phyloP scores from a whole-genome alignment of 2,113 vertebrate genomes.

The Neotragus moschatus region DNA sequence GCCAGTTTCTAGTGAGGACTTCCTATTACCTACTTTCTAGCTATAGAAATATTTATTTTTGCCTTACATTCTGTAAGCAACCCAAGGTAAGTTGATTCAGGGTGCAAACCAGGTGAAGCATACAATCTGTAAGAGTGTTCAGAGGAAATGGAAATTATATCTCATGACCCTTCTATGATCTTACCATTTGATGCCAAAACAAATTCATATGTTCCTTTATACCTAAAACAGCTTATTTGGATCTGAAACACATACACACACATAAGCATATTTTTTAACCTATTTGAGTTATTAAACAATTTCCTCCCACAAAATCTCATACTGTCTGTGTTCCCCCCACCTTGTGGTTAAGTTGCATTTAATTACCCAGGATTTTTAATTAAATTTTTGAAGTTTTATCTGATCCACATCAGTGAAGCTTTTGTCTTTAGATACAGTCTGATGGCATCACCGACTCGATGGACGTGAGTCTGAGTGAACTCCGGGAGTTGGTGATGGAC shows the following conservation, averaged over 20 bases:
- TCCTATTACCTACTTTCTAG: neutral
- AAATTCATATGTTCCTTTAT: neutral
- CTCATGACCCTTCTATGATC: neutral
- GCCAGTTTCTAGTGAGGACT: neutral
- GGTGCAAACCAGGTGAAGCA: neutral
- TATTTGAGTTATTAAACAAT: neutral
- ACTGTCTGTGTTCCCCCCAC: neutral
- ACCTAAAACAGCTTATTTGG: slow-evolving; percentile 17
- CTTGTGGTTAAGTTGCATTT: neutral
- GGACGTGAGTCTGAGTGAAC: no score
- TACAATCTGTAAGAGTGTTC: neutral
- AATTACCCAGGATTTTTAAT: neutral
- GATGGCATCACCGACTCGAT: no score
- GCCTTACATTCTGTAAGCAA: neutral
- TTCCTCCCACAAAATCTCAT: neutral
- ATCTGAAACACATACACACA: neutral
- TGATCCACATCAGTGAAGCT: neutral
- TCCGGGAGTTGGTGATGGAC: no score
- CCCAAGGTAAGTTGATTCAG: neutral
- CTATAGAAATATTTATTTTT: neutral
- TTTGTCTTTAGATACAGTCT: neutral
- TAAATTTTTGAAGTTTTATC: neutral
- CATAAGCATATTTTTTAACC: neutral
- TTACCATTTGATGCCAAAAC: neutral
- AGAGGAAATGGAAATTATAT: neutral